These are phyloP conservation scores for Falco rusticolus DNA, from an alignment of 2,797 vertebrate genomes.

Conservation along the genomic window DNA sequence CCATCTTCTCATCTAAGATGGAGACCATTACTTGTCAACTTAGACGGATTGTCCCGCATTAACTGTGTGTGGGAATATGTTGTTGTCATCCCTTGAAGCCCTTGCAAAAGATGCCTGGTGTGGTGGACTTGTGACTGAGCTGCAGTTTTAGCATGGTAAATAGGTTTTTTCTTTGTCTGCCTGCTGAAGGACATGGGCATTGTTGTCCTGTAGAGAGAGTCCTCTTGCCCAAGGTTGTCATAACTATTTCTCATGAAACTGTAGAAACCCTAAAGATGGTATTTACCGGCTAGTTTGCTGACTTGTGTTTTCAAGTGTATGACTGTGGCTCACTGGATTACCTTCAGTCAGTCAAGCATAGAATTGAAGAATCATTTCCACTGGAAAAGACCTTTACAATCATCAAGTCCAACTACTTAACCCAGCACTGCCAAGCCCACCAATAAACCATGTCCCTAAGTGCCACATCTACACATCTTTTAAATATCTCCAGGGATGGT, in stretches of 20 bases:
- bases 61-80: neutral
- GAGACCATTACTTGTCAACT: neutral
- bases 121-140: neutral
- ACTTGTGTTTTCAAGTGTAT: neutral
- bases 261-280: neutral
- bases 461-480: no score
- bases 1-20: neutral
- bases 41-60: neutral
- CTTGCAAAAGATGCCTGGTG: neutral
- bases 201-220: neutral
- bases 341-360: neutral
- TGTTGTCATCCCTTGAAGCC: neutral
- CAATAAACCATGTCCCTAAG: no score
- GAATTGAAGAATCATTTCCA: neutral
- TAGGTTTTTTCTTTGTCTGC: neutral
- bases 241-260: neutral
- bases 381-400: neutral
- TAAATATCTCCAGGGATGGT: no score
- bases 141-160: neutral
- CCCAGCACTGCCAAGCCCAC: no score
- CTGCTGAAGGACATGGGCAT: neutral
- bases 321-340: neutral
- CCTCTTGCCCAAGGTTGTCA: neutral
- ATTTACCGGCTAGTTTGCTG: neutral
- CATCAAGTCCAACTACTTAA: no score